Evolutionary conservation across 2,888 invertebrate species (phyloP), one percentile per base, ranked within the genome.

Genomic region (Smittia sp.): DNA sequence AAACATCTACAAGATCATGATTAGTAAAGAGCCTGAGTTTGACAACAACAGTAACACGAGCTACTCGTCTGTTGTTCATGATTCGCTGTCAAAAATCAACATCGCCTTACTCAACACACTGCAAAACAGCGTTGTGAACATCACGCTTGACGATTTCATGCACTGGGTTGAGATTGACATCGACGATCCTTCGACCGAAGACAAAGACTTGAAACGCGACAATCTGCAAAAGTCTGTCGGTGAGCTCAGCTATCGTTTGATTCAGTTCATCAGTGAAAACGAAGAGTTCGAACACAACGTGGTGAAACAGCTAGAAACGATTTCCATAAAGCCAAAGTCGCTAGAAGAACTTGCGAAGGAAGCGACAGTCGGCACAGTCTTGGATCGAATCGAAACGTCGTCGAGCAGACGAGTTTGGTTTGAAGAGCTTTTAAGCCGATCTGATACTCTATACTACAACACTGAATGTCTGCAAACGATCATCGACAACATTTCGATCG

Each of bases 141-240:
- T 80, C 0, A 78, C 78, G 58, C 75, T 79, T 9, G 77, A 79
- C 73, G 76, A 78, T 0, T 80, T 79, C 66, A 77, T 80, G 75
- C 76, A 78, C 66, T 80, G 80, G 80, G 79, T 78, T 2, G 80
- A 80, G 75, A 75, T 79, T 1, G 79, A 79, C 68, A 18, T 79
- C 1, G 76, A 75, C 1, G 76, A 76, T 2, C 13, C n/a, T 9
- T 1, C 32, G 46, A 73, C n/a, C n/a, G 65, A 27, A 15, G 65
- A 72, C 38, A 15, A 25, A 46, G 73, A 73, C 20, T 25, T 65
- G 0, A 65, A 65, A 22, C 15, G n/a, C 11, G 74, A 76, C 32
- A 79, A 78, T n/a, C 75, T 80, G 4, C 80, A 80, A 68, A 75
- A 76, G 46, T 75, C 74, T 0, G 76, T 80, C 39, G 80, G 80